Percentiles rank a stretch among this genome's conserved stretches.
phyloP scores from a whole-genome alignment of 1,140 invertebrate species.

The Papilio dardanus region DNA sequence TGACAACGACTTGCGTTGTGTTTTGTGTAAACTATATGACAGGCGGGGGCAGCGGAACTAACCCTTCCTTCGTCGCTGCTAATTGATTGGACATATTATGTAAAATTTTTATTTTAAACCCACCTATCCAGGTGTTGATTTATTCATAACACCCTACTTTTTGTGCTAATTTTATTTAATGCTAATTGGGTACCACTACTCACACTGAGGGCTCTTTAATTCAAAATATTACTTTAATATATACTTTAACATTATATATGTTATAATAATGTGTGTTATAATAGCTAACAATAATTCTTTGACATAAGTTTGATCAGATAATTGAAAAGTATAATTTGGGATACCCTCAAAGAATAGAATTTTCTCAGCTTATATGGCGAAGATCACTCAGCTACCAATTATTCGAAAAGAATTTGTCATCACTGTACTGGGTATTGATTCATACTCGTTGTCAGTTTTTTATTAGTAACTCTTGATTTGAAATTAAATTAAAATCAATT shows the following conservation, averaged over 20 bases:
- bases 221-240: neutral
- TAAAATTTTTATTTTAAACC: constrained; percentile 24
- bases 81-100: constrained; percentile 35
- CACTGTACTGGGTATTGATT: neutral
- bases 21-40: constrained; percentile 15
- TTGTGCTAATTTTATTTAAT: neutral
- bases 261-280: too few species aligned
- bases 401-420: neutral
- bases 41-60: constrained; percentile 8
- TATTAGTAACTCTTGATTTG: neutral
- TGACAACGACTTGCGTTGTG: neutral
- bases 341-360: too few species aligned
- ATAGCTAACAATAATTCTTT: too few species aligned
- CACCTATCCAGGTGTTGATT: constrained; percentile 23
- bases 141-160: neutral
- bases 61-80: neutral
- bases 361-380: too few species aligned
- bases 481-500: constrained; percentile 29
- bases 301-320: too few species aligned
- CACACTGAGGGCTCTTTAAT: neutral
- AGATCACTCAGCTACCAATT: neutral
- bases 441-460: neutral
- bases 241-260: too few species aligned
- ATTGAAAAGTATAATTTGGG: too few species aligned
- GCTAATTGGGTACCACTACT: neutral